Evolutionary conservation across 2,113 vertebrate species (phyloP), one percentile per base, ranked within the genome.

Genomic region (Prinia subflava): DNA sequence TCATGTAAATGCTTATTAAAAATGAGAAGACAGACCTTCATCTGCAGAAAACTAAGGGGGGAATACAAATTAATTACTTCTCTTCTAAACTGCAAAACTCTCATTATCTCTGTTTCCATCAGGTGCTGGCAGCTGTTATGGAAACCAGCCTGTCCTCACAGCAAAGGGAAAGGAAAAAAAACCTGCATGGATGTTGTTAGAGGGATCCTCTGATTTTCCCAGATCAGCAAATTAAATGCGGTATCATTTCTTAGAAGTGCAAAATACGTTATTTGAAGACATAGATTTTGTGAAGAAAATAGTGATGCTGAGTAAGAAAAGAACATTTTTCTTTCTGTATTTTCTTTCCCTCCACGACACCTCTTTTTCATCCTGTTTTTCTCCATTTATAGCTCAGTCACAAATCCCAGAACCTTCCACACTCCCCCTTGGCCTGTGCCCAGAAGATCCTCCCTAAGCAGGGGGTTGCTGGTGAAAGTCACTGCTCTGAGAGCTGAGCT

Each of bases 1-100:
- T 96, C 82, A 31, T 28, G 60, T 94, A 96, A 96, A 96, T 68
- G 68, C 37, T 92, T 73, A 94, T 84, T 95, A 94, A 92, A 97
- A 87, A 60, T 2, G 18, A 91, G 78, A 80, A 92, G 53, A 52
- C 63, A 80, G 37, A 31, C 59, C 24, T 65, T 67, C 77, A 69
- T 55, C 79, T 88, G 83, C 73, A 87, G 39, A 85, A 68, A 88
- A 47, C 87, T 30, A 25, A 59, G 56, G 30, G 42, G 53, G 39
- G 49, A 87, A 81, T 65, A 95, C 64, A 94, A 95, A 93, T 85
- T 55, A 92, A 92, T 83, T 89, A 46, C 64, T 92, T 86, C 82
- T 95, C 75, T 78, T 69, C 83, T 67, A 70, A 94, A 80, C 3
- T 83, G 75, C 71, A 90, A 69, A 90, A 80, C 56, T 53, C 87